Conservation (phyloP, 2,113 vertebrate species). For the Rutilus rutilus region DNA sequence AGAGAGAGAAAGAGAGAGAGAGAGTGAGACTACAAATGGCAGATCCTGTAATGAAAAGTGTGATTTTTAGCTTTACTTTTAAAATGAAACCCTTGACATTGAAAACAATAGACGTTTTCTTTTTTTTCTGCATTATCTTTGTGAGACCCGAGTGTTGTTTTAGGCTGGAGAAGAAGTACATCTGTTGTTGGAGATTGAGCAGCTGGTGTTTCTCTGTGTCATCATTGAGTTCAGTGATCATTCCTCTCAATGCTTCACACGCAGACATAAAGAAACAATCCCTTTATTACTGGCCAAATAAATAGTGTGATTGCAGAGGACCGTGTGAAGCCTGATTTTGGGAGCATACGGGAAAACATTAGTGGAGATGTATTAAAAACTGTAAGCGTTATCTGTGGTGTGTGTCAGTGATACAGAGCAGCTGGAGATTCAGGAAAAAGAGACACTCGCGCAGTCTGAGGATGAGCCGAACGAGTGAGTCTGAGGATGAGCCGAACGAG, state of each 20-base stretch:
- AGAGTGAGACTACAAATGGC: neutral
- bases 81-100: neutral
- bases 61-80: neutral
- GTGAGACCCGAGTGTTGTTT: neutral
- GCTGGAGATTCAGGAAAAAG: slow-evolving; percentile 29
- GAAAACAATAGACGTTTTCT: neutral
- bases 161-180: neutral
- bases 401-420: slow-evolving; percentile 34
- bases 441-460: neutral
- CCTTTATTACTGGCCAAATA: slow-evolving; percentile 42
- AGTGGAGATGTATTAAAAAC: slow-evolving; percentile 35
- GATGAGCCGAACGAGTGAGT: neutral
- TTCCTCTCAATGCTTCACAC: slow-evolving; percentile 46
- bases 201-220: slow-evolving; percentile 28
- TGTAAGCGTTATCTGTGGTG: slow-evolving; percentile 25
- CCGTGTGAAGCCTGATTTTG: neutral
- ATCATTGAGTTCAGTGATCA: slow-evolving; percentile 19
- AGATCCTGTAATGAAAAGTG: neutral
- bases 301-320: slow-evolving; percentile 33
- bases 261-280: slow-evolving; percentile 48
- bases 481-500: neutral
- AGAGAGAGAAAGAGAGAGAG: no score
- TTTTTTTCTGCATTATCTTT: neutral
- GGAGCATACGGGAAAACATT: slow-evolving; percentile 17
- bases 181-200: neutral